These are phyloP conservation scores for Manis javanica DNA, from an alignment of 2,797 vertebrate species.

Conservation along the genomic window DNA sequence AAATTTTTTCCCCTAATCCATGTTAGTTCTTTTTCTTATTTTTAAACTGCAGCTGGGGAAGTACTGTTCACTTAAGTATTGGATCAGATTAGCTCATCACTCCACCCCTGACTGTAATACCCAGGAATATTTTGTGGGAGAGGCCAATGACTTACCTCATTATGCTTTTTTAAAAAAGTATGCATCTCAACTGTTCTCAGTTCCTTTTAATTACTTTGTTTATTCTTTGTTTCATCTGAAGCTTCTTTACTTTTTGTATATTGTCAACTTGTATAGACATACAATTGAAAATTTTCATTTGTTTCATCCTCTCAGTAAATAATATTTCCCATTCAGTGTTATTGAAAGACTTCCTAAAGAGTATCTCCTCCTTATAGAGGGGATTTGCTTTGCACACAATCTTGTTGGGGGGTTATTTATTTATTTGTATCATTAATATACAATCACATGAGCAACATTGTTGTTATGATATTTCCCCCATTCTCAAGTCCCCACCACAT, in stretches of 20 bases:
- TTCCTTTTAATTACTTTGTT: conserved; percentile 1
- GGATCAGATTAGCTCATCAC: background rate
- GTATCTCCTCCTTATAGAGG: conserved; percentile 7
- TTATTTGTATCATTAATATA: too few species aligned
- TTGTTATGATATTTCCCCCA: too few species aligned
- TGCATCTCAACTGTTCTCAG: background rate
- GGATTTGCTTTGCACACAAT: background rate
- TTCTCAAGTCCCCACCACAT: too few species aligned
- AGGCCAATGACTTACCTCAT: background rate
- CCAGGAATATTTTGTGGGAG: conserved; percentile 37
- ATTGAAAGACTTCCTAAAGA: conserved; percentile 40
- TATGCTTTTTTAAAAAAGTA: background rate
- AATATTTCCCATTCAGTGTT: conserved; percentile 35
- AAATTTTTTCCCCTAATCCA: background rate
- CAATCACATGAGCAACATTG: too few species aligned
- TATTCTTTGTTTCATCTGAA: conserved; percentile 21
- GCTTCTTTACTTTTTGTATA: conserved; percentile 1
- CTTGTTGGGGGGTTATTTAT: background rate
- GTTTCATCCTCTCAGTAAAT: background rate
- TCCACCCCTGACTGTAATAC: background rate
- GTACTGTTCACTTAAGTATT: background rate
- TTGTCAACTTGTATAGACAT: background rate
- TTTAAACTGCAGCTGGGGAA: background rate
- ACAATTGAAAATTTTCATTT: background rate
- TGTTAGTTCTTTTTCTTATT: conserved; percentile 8